A percentile compares a stretch with the other conserved stretches of the same genome.
Conservation (phyloP, 2,113 vertebrate genomes). For the Lasiurus borealis region DNA sequence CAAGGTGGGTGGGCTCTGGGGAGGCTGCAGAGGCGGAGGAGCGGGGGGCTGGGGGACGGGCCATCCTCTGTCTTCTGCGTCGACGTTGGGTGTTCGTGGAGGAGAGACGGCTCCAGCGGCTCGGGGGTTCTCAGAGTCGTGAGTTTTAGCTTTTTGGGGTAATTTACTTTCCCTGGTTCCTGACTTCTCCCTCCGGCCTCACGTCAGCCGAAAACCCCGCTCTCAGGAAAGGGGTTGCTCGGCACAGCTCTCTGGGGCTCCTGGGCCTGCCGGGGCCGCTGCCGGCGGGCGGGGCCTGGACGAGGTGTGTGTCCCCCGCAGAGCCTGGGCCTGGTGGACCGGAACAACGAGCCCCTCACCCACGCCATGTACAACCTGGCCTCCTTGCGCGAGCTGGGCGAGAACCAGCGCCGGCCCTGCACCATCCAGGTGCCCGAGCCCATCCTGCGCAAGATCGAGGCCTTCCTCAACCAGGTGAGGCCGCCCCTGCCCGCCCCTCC, state of each 20-base stretch:
- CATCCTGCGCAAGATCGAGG: constrained; percentile 90
- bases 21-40: background rate
- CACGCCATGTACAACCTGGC: constrained; percentile 95
- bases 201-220: background rate
- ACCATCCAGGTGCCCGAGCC: constrained; percentile 90
- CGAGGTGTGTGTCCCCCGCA: constrained; percentile 72
- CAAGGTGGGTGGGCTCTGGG: background rate
- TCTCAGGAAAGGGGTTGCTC: background rate
- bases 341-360: constrained; percentile 94
- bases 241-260: background rate
- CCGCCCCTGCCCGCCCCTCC: background rate
- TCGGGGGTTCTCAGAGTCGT: too few relatives aligned
- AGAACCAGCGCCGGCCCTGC: constrained; percentile 91
- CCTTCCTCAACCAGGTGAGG: constrained; percentile 92
- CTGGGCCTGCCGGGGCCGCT: background rate
- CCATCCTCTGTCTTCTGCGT: background rate
- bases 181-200: background rate
- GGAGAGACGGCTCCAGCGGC: background rate
- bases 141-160: background rate
- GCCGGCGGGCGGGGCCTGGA: background rate
- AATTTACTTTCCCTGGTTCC: background rate
- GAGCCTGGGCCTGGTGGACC: constrained; percentile 94
- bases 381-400: constrained; percentile 89
- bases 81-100: accelerated
- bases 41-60: background rate